Conservation (phyloP, 2,797 vertebrate genomes). For the Xyrichtys novacula region DNA sequence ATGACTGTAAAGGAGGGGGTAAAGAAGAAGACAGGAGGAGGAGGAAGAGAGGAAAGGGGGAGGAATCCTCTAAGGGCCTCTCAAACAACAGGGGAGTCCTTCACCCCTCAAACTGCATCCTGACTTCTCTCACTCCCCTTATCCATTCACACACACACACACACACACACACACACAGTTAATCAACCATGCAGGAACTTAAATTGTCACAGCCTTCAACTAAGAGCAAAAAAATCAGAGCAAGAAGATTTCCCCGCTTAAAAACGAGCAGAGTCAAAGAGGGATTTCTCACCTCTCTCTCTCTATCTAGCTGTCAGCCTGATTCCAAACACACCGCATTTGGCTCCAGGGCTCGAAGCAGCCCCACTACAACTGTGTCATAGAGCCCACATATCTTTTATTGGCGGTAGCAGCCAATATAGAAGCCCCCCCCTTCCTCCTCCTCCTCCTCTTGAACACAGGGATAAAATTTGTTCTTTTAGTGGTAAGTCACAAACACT, state of each 20-base stretch:
- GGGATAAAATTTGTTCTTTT: constrained; percentile 69
- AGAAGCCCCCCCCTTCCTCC: constrained; percentile 34
- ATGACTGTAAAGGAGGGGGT: constrained; percentile 57
- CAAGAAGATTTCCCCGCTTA: constrained; percentile 48
- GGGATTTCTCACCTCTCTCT: constrained; percentile 67
- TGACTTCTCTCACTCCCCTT: constrained; percentile 65
- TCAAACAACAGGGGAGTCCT: constrained; percentile 74
- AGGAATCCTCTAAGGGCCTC: constrained; percentile 70
- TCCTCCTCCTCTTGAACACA: constrained; percentile 48
- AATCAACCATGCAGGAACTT: constrained; percentile 61
- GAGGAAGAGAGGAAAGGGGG: constrained; percentile 66
- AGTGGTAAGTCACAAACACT: constrained; percentile 71
- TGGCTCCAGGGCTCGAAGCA: constrained; percentile 70
- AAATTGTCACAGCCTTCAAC: constrained; percentile 58
- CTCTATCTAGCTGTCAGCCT: constrained; percentile 60
- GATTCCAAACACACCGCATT: constrained; percentile 66
- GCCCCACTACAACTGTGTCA: constrained; percentile 67
- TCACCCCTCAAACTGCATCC: constrained; percentile 76
- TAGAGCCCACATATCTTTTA: constrained; percentile 69
- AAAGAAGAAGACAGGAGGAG: constrained; percentile 37
- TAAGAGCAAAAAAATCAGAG: constrained; percentile 42
- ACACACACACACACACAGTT: constrained; percentile 35
- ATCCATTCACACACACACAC: constrained; percentile 31
- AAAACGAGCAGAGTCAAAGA: constrained; percentile 57
- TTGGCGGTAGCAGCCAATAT: constrained; percentile 68